Evolutionary conservation across 2,888 invertebrate genomes (phyloP), one percentile per base, ranked within the genome.

Genomic region (Pyrochroa serraticornis): DNA sequence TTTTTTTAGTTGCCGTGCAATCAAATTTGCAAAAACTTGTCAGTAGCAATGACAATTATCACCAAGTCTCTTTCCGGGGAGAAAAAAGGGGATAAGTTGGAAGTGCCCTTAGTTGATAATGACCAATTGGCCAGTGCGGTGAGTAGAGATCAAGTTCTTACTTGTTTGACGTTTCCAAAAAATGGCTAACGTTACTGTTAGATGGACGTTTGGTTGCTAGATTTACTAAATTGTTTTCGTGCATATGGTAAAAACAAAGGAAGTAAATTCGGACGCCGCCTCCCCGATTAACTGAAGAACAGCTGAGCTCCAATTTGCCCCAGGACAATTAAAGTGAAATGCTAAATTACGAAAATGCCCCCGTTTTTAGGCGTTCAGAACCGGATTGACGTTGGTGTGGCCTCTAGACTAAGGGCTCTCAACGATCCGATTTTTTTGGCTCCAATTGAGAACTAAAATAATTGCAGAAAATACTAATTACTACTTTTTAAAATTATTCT

Each of bases 11-110:
- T 53, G 9, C 10, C 31, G 37, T 46, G 43, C 22, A 50, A 33
- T 22, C 5, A 22, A 22, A 22, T 12, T 1, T n/a, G 8, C 12
- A 6, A 10, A 60, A 53, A 49, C 38, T 53, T 60, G 43, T 55
- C 46, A 37, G 58, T 61, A 60, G 82, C 73, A 65, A 93, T 93
- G 93, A 93, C 93, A 60, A 86, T 93, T 76, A 82, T 93, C 70
- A 89, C 89, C 6, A 92, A 91, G 77, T 85, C 89, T 30, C 84
- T 87, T 60, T 82, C 85, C 49, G 87, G 88, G 62, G 87, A 89
- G 63, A 90, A 90, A 79, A 91, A 91, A 80, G 79, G 80, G 38
- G 87, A 88, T 66, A 87, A 85, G 81, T 80, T 84, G 69, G 84
- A 84, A 71, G 81, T 86, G 68, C 89, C 90, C 45, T 77, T 90